Evolutionary conservation across 2,888 invertebrate genomes (phyloP), one percentile per base, ranked within the genome.

Genomic region (Parnassius apollo): DNA sequence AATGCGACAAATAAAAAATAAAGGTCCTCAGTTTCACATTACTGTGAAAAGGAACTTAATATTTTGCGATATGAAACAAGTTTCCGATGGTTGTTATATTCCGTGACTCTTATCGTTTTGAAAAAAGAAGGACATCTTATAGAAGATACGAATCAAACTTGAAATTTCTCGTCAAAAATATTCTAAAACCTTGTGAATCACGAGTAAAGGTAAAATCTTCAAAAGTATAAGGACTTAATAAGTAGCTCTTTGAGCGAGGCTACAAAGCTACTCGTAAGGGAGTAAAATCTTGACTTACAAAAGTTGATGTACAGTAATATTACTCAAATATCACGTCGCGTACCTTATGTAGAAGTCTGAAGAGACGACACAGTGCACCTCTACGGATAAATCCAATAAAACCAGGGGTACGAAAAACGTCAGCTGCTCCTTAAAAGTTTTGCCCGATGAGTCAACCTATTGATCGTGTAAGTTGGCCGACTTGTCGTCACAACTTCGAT

Each of bases 351-450:
- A 71, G 68, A 35, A 74, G 75, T 72, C 74, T 75, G 81, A 85
- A 82, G 83, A 83, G 80, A 75, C 76, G 78, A 81, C 78, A 77
- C 70, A 75, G 77, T 71, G 72, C 84, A 85, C 82, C 85, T 86
- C 74, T 72, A 72, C 76, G 83, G 87, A 85, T 85, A 87, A 83
- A 85, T 85, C 82, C 82, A 88, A 89, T 88, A 87, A 88, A 88
- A 85, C 79, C 74, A 76, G 83, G 83, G 80, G 77, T 76, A 80
- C 78, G 35, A 35, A 35, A 35, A 35, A 7, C 35, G 76, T 69
- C 49, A 13, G 13, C 25, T 84, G 83, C 82, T 83, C 76, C 81
- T 82, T 78, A 83, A 85, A 89, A 86, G 75, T 85, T 87, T 69
- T 63, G 57, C 66, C 58, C 66, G 65, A 67, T 61, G 64, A 68